Evolutionary conservation across 2,113 vertebrate species (phyloP).

Genomic region (Pogonocichla stellata): DNA sequence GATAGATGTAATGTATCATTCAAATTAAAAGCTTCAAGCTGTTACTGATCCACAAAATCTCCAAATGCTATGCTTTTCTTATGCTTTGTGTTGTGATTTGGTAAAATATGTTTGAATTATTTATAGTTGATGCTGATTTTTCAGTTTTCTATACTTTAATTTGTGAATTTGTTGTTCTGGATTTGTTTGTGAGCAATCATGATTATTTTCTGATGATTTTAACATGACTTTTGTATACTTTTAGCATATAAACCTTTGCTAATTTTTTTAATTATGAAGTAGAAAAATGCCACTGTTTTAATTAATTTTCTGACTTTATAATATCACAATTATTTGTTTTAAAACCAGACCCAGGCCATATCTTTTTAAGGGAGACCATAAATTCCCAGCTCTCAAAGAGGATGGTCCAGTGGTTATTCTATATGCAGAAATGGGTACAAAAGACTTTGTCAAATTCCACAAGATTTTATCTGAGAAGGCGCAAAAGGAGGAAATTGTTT

Average conservation of each 20-base stretch:
- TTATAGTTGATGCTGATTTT: neutral
- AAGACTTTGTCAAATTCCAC: conserved; percentile 88
- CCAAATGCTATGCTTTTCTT: neutral
- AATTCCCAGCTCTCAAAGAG: conserved; percentile 80
- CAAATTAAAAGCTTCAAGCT: neutral
- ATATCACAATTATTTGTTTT: conserved; percentile 34
- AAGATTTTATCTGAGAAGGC: conserved; percentile 85
- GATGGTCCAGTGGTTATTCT: conserved; percentile 86
- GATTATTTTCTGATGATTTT: neutral
- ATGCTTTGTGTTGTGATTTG: neutral
- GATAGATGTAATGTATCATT: neutral
- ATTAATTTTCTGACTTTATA: neutral
- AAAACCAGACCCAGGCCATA: conserved; percentile 86
- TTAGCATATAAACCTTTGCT: neutral
- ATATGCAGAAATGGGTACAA: conserved; percentile 95
- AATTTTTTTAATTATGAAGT: neutral
- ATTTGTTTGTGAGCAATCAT: neutral
- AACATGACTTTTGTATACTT: neutral
- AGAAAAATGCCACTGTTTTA: neutral
- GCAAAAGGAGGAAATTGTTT: conserved; percentile 79
- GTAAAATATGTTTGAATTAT: neutral
- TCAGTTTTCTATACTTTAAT: neutral
- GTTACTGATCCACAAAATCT: neutral
- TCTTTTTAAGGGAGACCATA: conserved; percentile 90
- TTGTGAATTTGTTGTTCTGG: neutral